Base-by-base conservation (phyloP, 2,113 vertebrate species). In the Lontra canadensis region DNA sequence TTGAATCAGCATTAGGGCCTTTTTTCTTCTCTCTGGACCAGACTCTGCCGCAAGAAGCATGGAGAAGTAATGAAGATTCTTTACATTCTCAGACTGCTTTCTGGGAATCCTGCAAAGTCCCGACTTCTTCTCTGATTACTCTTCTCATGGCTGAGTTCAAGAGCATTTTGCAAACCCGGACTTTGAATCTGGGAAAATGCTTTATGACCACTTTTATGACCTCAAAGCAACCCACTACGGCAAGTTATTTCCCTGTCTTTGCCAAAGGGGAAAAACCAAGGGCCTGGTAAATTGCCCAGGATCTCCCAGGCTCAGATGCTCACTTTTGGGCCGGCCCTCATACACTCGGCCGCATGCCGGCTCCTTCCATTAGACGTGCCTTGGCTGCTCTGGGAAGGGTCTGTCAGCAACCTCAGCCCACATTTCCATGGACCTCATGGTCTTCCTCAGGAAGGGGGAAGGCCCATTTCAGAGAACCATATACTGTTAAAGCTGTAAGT, bases 121-220 rank as follows among this genome's bases (percentile, higher is more conserved):
- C 47, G 21, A 83, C 97, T 98, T 97, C 93, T 98, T 94, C 96
- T 98, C 96, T 98, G 95, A 94, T 98, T 98, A 98, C 96, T 55
- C 93, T 97, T 95, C 97, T 97, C 97, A 96, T 96, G 96, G 97
- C 91, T 95, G 90, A 98, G 97, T 97, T 98, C 96, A 96, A 97
- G 95, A 97, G 94, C 94, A n/a, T 96, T 98, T 98, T 98, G 96
- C 96, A 97, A 96, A 98, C 96, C 78, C 34, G 76, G 90, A 96
- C 96, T 96, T 91, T 91, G 95, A 97, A 98, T 98, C 98, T 98
- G 97, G 97, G 97, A 98, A 97, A 98, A 97, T 96, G 96, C 97
- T 98, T 98, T 98, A 98, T 98, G 97, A 90, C 94, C 94, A n/a
- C 71, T 98, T 98, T 98, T 98, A 97, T 97, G 96, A 98, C 95